Percentiles rank a stretch among this genome's conserved stretches.
phyloP scores from a whole-genome alignment of 1,140 invertebrate genomes.

The Galleria mellonella region DNA sequence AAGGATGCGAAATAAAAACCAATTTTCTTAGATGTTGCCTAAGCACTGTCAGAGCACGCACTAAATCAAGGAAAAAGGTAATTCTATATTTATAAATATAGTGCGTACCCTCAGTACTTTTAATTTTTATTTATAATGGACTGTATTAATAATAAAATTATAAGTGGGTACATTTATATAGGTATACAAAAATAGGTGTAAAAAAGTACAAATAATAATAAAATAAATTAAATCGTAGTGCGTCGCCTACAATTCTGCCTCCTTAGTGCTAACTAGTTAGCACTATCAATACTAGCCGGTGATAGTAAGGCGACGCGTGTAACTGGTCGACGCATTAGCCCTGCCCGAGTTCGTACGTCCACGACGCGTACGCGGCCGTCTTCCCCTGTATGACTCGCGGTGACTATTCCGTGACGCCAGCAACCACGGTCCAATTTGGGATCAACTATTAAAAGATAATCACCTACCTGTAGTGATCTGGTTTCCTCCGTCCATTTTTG shows the following conservation, averaged over 20 bases:
- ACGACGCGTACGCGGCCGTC: conserved; percentile 3
- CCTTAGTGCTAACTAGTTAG: conserved; percentile 79
- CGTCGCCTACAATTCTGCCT: conserved; percentile 83
- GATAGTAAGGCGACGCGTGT: conserved; percentile 6
- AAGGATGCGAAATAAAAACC: too few species aligned
- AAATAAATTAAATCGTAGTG: conserved; percentile 20
- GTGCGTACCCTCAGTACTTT: too few species aligned
- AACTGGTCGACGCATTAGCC: conserved; percentile 2
- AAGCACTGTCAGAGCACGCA: too few species aligned
- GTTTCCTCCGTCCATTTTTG: conserved; percentile 3
- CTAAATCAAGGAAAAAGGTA: too few species aligned
- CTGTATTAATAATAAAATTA: too few species aligned
- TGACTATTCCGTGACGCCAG: conserved; percentile 5
- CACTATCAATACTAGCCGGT: conserved; percentile 23
- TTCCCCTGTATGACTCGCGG: background rate
- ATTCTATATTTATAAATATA: too few species aligned
- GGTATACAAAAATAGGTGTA: too few species aligned
- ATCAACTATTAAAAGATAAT: conserved; percentile 6
- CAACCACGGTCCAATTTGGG: conserved; percentile 4
- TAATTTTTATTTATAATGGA: too few species aligned
- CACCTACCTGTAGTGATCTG: background rate
- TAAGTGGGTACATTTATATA: too few species aligned
- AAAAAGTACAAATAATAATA: too few species aligned
- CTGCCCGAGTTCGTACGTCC: conserved; percentile 5
- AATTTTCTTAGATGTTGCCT: too few species aligned